Evolutionary conservation across 2,797 vertebrate genomes (phyloP).

Genomic region (Girardinus metallicus): DNA sequence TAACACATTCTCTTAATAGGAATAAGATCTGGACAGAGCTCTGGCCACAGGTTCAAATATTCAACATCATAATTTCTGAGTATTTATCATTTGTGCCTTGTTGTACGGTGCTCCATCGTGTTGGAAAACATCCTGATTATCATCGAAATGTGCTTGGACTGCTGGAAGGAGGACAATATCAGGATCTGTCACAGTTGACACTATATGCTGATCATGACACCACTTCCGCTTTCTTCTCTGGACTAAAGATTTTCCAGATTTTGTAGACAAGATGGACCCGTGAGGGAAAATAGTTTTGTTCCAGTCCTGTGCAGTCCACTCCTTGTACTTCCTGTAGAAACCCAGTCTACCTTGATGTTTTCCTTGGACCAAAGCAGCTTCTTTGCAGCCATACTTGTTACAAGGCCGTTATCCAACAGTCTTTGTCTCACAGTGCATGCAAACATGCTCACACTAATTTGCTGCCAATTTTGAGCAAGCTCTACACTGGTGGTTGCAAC

Average conservation of each 20-base stretch:
- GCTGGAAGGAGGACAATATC: not conserved
- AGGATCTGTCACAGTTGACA: not conserved
- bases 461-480: not conserved
- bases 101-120: not conserved
- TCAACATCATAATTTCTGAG: not conserved
- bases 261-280: not conserved
- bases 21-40: not conserved
- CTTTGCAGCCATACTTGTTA: not conserved
- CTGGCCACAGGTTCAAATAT: not conserved
- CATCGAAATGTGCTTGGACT: not conserved
- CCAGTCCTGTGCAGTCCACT: not conserved
- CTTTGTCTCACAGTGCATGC: not conserved
- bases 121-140: not conserved
- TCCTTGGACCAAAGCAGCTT: not conserved
- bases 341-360: not conserved
- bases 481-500: not conserved
- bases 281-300: not conserved
- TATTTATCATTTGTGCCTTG: not conserved
- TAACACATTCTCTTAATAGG: not conserved
- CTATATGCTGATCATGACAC: not conserved
- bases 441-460: not conserved
- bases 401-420: not conserved
- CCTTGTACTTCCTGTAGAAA: not conserved
- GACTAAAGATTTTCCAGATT: not conserved
- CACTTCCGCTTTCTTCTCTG: not conserved